Evolutionary conservation across 1,140 invertebrate species (phyloP).

Genomic region (Plectrocnemia conspersa): DNA sequence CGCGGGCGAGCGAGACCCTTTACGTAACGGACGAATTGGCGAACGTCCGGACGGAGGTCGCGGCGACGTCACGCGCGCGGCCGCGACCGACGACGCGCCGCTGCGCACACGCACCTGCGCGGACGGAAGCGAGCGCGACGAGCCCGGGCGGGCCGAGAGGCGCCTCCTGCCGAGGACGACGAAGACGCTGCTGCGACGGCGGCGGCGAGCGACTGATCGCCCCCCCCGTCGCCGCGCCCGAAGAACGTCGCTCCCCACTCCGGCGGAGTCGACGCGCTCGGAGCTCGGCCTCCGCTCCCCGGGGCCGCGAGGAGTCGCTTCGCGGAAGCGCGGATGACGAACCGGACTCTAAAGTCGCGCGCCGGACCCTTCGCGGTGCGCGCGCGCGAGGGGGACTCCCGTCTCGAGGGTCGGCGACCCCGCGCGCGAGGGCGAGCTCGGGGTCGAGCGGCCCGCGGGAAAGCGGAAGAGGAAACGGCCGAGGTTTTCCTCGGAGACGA

Average conservation of each 20-base stretch:
- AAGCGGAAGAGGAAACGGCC: background rate
- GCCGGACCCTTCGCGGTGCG: background rate
- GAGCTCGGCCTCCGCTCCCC: conserved; percentile 39
- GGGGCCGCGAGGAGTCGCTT: conserved; percentile 36
- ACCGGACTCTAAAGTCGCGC: background rate
- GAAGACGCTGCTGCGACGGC: background rate
- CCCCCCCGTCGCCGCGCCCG: conserved; percentile 2
- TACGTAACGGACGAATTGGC: background rate
- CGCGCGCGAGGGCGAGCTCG: conserved; percentile 13
- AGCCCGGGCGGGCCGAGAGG: background rate
- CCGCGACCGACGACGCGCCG: background rate
- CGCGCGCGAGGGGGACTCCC: conserved; percentile 4
- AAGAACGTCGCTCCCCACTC: conserved; percentile 37
- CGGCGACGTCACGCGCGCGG: background rate
- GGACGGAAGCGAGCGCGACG: background rate
- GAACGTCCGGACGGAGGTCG: background rate
- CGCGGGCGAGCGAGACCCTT: background rate
- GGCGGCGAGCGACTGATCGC: background rate
- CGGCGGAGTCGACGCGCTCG: conserved; percentile 39
- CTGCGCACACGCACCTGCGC: background rate
- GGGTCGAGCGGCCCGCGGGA: conserved; percentile 1
- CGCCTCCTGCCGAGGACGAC: no score
- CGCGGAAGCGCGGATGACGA: conserved; percentile 9
- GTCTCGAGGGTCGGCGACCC: conserved; percentile 7
- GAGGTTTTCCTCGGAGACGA: background rate